phyloP scores from a whole-genome alignment of 2,797 vertebrate genomes.

The Spea hammondii region DNA sequence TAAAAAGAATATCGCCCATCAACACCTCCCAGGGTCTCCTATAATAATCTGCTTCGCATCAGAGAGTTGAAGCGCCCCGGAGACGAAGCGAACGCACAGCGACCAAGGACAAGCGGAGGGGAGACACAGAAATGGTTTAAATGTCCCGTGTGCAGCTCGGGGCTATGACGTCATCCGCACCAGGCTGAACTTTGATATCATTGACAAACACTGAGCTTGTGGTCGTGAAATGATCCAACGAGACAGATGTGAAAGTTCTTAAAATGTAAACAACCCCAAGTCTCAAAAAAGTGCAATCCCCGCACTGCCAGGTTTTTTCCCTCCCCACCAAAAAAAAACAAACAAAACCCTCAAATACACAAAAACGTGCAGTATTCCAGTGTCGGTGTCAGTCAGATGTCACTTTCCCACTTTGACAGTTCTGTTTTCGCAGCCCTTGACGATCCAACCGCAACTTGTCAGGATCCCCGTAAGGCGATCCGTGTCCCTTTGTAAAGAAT shows the following conservation, averaged over 20 bases:
- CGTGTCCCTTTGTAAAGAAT: neutral
- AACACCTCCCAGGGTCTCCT: neutral
- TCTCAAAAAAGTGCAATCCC: neutral
- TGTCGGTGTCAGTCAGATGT: neutral
- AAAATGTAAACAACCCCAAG: neutral
- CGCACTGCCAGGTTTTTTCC: neutral
- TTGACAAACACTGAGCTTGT: neutral
- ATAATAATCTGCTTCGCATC: neutral
- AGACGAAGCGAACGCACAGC: neutral
- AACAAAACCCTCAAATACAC: no score
- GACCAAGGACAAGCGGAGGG: neutral
- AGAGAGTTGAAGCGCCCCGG: neutral
- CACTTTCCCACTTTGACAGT: neutral
- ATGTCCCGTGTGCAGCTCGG: neutral
- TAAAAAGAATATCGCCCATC: neutral
- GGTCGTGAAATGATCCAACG: neutral
- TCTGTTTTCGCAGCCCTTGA: neutral
- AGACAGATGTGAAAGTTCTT: conserved; percentile 14
- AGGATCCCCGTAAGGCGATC: neutral
- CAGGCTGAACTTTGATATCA: conserved; percentile 30
- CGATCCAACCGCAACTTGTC: neutral
- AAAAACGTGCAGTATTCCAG: no score
- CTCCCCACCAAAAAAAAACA: no score
- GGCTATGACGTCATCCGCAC: conserved; percentile 10
- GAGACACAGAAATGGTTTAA: neutral